phyloP scores from a whole-genome alignment of 2,113 vertebrate genomes.

The Galemys pyrenaicus region DNA sequence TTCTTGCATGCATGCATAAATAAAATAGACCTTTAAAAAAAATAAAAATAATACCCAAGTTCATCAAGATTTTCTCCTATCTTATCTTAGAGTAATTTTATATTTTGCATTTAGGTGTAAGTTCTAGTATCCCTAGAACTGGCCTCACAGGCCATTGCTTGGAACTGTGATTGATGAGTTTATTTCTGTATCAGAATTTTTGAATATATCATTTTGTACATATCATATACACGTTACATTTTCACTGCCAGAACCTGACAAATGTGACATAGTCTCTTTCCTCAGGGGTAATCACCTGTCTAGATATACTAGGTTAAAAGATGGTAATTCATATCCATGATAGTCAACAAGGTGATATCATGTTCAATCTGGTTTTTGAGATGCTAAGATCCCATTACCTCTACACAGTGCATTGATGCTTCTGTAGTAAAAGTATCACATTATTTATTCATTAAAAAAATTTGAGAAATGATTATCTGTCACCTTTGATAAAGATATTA shows the following conservation, averaged over 20 bases:
- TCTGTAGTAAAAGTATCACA: neutral
- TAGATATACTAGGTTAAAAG: neutral
- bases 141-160: neutral
- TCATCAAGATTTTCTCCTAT: neutral
- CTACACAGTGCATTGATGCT: neutral
- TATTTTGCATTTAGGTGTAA: neutral
- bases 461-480: conserved; percentile 40
- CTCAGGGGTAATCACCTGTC: neutral
- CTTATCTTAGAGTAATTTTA: neutral
- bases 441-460: conserved; percentile 23
- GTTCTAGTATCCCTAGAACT: neutral
- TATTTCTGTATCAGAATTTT: conserved; percentile 4
- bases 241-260: conserved; percentile 2
- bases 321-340: neutral
- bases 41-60: no score
- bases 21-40: no score
- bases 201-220: neutral
- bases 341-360: neutral
- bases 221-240: neutral
- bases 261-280: neutral
- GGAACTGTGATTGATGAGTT: neutral
- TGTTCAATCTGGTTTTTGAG: neutral
- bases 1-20: no score
- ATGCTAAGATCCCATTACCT: neutral
- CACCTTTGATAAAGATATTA: neutral